Base-by-base conservation (phyloP, 1,140 invertebrate genomes). In the Hyles vespertilio region DNA sequence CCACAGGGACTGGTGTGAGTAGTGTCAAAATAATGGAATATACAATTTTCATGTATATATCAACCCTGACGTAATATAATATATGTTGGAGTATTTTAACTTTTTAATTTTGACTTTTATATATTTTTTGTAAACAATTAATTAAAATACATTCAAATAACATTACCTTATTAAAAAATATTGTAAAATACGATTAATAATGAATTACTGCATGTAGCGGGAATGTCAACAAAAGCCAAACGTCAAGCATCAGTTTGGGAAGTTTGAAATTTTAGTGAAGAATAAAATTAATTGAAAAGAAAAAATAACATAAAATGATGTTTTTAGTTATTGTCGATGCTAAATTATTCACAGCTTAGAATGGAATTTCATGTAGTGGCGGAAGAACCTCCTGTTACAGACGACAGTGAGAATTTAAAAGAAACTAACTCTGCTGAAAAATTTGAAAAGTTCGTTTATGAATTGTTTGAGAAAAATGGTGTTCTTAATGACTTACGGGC, bases 1-100 rank as follows among this genome's bases (percentile, higher is more conserved):
- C 51, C 45, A 65, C 59, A 89, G 89, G 98, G 22, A 98, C 99
- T 65, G 75, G 98, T n/a, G 97, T 99, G 78, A 99, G 11, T 44
- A 4, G 8, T 11, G 33, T 55, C 59, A 48, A 65, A 72, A 69
- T 63, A 57, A 40, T 22, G 22, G 1, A 22, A 22, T 22, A 22
- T 22, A 22, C 22, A 22, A 22, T 22, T 22, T 22, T 22, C 22
- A 22, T 22, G 22, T 22, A 1, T 22, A 22, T 1, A 22, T 22
- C 22, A 22, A 22, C 22, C 22, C 22, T 22, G 22, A 22, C 22
- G 22, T 22, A 22, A 22, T 22, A 22, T 22, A 22, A 22, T 22
- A 22, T 22, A 22, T 22, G 22, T 22, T 22, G 22, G 22, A 22
- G 22, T 22, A 22, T 22, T 22, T 22, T 2, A 22, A 22, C 22